Conservation (phyloP, 2,113 vertebrate genomes). For the Bufo bufo region DNA sequence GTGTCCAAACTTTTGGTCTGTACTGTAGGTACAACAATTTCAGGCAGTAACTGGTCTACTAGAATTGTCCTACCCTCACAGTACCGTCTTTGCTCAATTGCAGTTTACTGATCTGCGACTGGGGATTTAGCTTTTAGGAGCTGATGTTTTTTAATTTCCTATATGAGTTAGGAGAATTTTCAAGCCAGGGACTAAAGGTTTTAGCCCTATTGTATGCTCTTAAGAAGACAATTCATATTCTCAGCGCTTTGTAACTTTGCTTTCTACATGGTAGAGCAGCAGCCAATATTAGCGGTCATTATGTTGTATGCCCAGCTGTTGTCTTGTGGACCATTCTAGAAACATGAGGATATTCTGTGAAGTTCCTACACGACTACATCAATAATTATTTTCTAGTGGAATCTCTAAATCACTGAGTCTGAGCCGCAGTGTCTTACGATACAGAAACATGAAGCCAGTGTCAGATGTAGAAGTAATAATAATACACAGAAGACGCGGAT, state of each 20-base stretch:
- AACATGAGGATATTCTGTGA: neutral
- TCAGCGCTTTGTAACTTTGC: neutral
- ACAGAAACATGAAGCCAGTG: neutral
- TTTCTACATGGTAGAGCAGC: neutral
- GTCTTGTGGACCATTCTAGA: neutral
- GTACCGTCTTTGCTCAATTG: neutral
- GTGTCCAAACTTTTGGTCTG: too few relatives aligned
- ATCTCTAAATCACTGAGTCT: neutral
- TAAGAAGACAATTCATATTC: neutral
- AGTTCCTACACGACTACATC: neutral
- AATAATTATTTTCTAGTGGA: neutral
- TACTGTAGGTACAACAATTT: neutral
- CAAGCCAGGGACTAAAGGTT: neutral
- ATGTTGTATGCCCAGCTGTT: neutral
- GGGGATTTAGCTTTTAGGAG: neutral
- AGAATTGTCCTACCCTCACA: neutral
- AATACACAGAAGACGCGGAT: neutral
- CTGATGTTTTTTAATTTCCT: neutral
- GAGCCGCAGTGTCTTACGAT: neutral
- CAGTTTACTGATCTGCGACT: neutral
- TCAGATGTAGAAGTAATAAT: neutral
- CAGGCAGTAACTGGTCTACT: neutral
- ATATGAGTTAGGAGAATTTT: neutral
- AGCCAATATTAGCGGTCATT: neutral
- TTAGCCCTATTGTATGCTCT: neutral